phyloP scores from a whole-genome alignment of 2,113 vertebrate genomes.

The Potamarius usumacintae region DNA sequence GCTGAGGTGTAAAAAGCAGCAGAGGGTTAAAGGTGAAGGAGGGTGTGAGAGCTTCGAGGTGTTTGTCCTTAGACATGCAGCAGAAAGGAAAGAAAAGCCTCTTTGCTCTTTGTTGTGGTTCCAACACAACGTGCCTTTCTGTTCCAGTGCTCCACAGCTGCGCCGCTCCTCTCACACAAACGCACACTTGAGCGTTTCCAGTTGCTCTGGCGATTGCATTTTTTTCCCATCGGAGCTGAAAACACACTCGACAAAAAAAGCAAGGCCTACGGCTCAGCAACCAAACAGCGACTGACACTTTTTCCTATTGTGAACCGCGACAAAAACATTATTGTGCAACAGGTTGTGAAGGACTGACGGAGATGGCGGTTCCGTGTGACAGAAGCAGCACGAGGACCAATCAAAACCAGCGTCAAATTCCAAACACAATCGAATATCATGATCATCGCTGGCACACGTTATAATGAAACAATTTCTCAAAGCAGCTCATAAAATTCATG shows the following conservation, averaged over 20 bases:
- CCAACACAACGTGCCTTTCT: slow-evolving; percentile 19
- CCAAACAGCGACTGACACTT: slow-evolving; percentile 65
- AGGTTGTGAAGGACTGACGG: not conserved
- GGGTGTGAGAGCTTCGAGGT: not conserved
- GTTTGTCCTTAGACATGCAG: not conserved
- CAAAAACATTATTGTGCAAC: not conserved
- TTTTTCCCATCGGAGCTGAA: slow-evolving; percentile 39
- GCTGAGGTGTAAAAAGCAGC: not conserved
- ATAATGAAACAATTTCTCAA: not conserved
- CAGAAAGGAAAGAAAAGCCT: not conserved
- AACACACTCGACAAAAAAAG: slow-evolving; percentile 51
- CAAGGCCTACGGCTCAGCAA: slow-evolving; percentile 67
- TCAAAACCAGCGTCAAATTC: not conserved
- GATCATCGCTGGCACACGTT: not conserved
- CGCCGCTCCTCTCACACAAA: slow-evolving; percentile 59
- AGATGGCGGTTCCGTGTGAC: not conserved
- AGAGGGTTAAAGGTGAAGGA: not conserved
- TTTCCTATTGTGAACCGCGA: slow-evolving; percentile 66
- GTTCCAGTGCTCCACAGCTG: slow-evolving; percentile 64
- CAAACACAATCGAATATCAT: too few relatives aligned
- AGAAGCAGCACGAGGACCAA: not conserved
- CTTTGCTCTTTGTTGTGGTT: slow-evolving; percentile 57
- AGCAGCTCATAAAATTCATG: not conserved
- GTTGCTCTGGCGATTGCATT: slow-evolving; percentile 67
- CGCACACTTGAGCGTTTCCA: slow-evolving; percentile 62